Evolutionary conservation across 2,113 vertebrate genomes (phyloP).

Genomic region (Paradisaea rubra): DNA sequence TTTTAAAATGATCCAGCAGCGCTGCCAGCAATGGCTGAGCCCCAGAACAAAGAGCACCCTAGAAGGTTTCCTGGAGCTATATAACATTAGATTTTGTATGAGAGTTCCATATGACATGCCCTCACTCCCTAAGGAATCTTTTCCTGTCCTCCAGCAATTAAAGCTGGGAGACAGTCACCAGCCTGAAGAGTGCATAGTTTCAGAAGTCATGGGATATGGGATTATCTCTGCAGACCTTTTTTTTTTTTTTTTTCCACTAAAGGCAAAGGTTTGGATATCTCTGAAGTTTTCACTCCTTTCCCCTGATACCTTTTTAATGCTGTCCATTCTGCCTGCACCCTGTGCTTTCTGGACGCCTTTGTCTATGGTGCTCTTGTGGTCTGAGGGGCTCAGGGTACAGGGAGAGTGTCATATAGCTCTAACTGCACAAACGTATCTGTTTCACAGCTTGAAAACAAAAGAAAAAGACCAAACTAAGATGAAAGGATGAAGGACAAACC

Average conservation of each 20-base stretch:
- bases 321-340: not conserved
- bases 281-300: not conserved
- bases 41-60: not conserved
- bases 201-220: not conserved
- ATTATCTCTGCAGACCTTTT: not conserved
- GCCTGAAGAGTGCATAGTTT: not conserved
- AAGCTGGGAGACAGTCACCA: not conserved
- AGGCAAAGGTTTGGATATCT: not conserved
- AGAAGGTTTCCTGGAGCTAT: not conserved
- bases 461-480: not conserved
- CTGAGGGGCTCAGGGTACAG: not conserved
- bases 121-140: not conserved
- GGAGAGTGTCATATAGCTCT: not conserved
- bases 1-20: not conserved
- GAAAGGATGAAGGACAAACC: not conserved
- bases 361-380: not conserved
- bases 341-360: not conserved
- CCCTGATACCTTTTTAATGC: not conserved
- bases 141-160: not conserved
- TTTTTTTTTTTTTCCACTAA: not conserved
- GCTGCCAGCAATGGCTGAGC: not conserved
- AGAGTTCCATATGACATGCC: not conserved
- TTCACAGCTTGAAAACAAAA: not conserved
- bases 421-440: not conserved
- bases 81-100: not conserved